Evolutionary conservation across 2,797 vertebrate species (phyloP).

Genomic region (Chelonia mydas): DNA sequence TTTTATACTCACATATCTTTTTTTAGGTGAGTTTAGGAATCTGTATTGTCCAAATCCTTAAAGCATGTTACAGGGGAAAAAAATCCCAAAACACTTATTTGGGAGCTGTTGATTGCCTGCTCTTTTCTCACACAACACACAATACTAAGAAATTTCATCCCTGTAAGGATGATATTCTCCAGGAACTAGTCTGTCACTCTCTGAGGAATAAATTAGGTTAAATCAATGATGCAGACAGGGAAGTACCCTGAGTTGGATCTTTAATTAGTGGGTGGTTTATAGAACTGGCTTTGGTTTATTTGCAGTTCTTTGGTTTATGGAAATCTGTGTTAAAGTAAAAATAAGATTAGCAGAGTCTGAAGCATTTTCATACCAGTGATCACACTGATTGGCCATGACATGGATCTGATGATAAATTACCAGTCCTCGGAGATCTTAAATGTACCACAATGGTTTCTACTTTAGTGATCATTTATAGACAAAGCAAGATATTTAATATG

Average conservation of each 20-base stretch:
- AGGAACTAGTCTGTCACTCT: slow-evolving; percentile 42
- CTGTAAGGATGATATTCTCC: neutral
- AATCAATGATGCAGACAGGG: slow-evolving; percentile 9
- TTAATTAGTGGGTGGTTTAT: slow-evolving; percentile 30
- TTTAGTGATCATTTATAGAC: fast-evolving
- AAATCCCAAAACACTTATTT: fast-evolving
- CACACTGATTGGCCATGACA: slow-evolving; percentile 47
- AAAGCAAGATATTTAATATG: slow-evolving; percentile 24
- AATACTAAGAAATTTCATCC: neutral
- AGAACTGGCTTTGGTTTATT: slow-evolving; percentile 52
- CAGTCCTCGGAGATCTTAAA: neutral
- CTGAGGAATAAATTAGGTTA: slow-evolving; percentile 60
- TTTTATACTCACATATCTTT: neutral
- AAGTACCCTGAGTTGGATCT: slow-evolving; percentile 47
- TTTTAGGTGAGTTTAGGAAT: neutral
- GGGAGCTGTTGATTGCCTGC: neutral
- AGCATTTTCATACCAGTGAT: slow-evolving; percentile 10
- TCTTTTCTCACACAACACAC: neutral
- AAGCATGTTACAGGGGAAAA: neutral
- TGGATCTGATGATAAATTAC: neutral
- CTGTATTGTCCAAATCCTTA: fast-evolving
- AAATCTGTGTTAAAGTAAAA: slow-evolving; percentile 18
- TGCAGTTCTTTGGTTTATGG: neutral
- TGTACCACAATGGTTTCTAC: neutral
- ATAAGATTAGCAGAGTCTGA: slow-evolving; percentile 1